These are phyloP conservation scores for Ephialtes manifestator DNA, from an alignment of 2,888 invertebrate species.

Conservation along the genomic window DNA sequence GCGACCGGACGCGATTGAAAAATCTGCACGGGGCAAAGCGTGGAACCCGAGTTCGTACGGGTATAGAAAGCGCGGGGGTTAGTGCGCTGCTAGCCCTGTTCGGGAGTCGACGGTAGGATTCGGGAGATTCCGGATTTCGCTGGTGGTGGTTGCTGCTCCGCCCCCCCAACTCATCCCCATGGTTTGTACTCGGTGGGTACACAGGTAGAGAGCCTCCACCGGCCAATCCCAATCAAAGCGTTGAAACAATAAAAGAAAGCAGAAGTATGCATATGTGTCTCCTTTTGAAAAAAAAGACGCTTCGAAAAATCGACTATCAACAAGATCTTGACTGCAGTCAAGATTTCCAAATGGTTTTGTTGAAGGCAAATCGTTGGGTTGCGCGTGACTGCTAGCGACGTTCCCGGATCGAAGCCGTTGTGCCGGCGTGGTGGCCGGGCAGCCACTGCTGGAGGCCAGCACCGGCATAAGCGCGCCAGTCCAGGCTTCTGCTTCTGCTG, in stretches of 20 bases:
- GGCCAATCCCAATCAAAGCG: conserved; percentile 10
- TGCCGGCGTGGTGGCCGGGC: conserved; percentile 85
- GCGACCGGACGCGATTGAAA: conserved; percentile 61
- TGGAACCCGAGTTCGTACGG: not conserved
- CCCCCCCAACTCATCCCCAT: not conserved
- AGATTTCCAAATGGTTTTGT: not conserved
- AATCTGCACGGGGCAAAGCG: conserved; percentile 33
- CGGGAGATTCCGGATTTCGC: conserved; percentile 6
- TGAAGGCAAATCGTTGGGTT: not conserved
- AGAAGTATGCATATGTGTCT: conserved; percentile 6
- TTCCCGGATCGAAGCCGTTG: conserved; percentile 77
- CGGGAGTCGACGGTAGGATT: conserved; percentile 28
- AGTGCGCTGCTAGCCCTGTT: conserved; percentile 23
- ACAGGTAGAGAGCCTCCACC: conserved; percentile 11
- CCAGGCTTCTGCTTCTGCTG: conserved; percentile 70
- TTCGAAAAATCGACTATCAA: not conserved
- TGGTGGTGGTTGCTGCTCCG: not conserved
- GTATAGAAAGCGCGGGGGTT: conserved; percentile 34
- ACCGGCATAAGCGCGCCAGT: conserved; percentile 78
- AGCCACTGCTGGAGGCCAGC: conserved; percentile 81
- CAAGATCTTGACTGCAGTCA: not conserved
- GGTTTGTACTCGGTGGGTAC: not conserved
- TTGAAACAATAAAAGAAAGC: not conserved
- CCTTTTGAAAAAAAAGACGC: not conserved
- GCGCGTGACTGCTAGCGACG: conserved; percentile 44